Evolutionary conservation across 2,888 invertebrate species (phyloP).

Genomic region (Andrena bucephala): DNA sequence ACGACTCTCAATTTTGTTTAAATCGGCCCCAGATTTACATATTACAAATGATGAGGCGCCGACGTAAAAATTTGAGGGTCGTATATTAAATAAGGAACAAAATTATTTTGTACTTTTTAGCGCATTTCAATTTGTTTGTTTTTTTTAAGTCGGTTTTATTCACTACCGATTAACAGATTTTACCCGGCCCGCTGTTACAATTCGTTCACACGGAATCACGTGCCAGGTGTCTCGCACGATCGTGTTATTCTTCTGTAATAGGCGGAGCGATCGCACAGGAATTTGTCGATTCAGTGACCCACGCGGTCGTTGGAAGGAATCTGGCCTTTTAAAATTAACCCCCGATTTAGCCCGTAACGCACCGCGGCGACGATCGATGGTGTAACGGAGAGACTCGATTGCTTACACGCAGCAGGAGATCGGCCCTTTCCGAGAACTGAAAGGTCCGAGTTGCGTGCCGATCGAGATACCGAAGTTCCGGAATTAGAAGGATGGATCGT

Average conservation of each 20-base stretch:
- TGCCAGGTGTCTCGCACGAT: background rate
- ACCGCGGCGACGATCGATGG: background rate
- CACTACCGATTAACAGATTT: too few species aligned
- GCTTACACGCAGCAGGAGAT: constrained; percentile 34
- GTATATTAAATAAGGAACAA: too few species aligned
- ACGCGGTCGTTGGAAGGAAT: background rate
- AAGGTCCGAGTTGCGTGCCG: constrained; percentile 42
- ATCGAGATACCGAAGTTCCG: constrained; percentile 51
- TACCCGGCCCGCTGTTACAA: too few species aligned
- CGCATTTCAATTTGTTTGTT: too few species aligned
- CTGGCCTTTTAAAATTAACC: constrained; percentile 25
- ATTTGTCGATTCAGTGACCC: constrained; percentile 7
- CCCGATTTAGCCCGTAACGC: constrained; percentile 12
- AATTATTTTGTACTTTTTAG: too few species aligned
- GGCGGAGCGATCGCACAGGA: background rate
- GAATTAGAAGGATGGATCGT: constrained; percentile 23
- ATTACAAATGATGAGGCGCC: too few species aligned
- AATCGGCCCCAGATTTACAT: too few species aligned
- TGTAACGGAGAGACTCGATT: constrained; percentile 32
- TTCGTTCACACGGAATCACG: background rate
- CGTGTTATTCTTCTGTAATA: background rate
- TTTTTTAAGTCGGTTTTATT: too few species aligned
- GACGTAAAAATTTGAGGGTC: too few species aligned
- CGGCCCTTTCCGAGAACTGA: constrained; percentile 42
- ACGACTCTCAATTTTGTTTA: too few species aligned